phyloP scores from a whole-genome alignment of 2,797 vertebrate genomes.

The Rhinogobio ventralis region DNA sequence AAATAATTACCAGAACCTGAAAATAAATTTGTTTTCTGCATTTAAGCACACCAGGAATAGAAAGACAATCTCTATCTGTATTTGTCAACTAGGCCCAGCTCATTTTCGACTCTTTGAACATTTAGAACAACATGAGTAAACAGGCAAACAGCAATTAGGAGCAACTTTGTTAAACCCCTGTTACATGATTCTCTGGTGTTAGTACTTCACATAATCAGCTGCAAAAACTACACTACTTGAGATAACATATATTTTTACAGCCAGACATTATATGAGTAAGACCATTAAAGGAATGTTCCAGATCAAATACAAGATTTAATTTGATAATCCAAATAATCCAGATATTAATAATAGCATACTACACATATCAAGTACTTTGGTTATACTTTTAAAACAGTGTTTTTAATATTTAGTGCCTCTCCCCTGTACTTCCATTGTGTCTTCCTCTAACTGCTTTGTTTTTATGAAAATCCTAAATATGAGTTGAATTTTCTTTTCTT shows the following conservation, averaged over 20 bases:
- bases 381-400: not conserved
- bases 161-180: not conserved
- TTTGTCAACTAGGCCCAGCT: not conserved
- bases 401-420: not conserved
- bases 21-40: slow-evolving; percentile 25
- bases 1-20: slow-evolving; percentile 5
- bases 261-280: slow-evolving; percentile 13
- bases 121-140: not conserved
- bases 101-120: not conserved
- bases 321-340: not conserved
- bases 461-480: not conserved
- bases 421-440: not conserved
- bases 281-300: slow-evolving; percentile 9
- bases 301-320: not conserved
- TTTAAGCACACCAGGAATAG: slow-evolving; percentile 4
- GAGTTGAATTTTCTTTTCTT: not conserved
- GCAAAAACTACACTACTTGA: not conserved
- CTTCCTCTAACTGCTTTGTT: not conserved
- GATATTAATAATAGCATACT: not conserved
- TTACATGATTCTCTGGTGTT: not conserved
- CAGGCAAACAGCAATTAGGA: not conserved
- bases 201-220: not conserved
- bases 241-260: not conserved
- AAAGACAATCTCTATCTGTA: not conserved
- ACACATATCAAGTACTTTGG: not conserved